A percentile compares a stretch with the other conserved stretches of the same genome.
phyloP scores from a whole-genome alignment of 2,113 vertebrate species.

The Stegastes partitus region DNA sequence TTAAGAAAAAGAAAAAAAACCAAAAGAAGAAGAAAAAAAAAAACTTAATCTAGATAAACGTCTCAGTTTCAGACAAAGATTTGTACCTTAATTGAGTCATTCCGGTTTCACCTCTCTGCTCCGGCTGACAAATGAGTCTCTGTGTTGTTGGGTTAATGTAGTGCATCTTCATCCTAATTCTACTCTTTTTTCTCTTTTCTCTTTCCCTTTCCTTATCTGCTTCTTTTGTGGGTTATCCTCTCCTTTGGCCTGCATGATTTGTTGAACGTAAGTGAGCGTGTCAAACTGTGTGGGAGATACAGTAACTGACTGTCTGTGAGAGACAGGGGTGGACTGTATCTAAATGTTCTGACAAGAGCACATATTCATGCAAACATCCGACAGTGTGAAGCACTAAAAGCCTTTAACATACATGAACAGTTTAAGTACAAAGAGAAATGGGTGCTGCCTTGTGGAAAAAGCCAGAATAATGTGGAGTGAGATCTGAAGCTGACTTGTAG shows the following conservation, averaged over 20 bases:
- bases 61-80: slow-evolving; percentile 43
- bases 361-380: slow-evolving; percentile 4
- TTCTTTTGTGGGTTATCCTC: slow-evolving; percentile 43
- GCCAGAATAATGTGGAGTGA: too few species aligned
- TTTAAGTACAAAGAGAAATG: background rate
- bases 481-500: too few species aligned
- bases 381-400: slow-evolving; percentile 1
- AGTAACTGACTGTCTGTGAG: slow-evolving; percentile 35
- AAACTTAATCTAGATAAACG: slow-evolving; percentile 55
- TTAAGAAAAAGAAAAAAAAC: slow-evolving; percentile 16
- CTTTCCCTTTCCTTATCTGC: slow-evolving; percentile 34
- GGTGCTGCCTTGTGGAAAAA: too few species aligned
- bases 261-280: slow-evolving; percentile 63
- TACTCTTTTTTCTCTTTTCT: slow-evolving; percentile 44
- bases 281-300: slow-evolving; percentile 38
- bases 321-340: background rate
- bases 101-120: slow-evolving; percentile 40
- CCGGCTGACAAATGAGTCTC: slow-evolving; percentile 45
- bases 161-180: slow-evolving; percentile 53
- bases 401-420: background rate
- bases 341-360: background rate
- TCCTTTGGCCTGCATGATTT: slow-evolving; percentile 33
- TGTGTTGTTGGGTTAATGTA: slow-evolving; percentile 50
- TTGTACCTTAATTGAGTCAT: slow-evolving; percentile 54
- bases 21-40: slow-evolving; percentile 9